A percentile compares a stretch with the other conserved stretches of the same genome.
phyloP scores from a whole-genome alignment of 2,113 vertebrate genomes.

The Odontophorus gujanensis region DNA sequence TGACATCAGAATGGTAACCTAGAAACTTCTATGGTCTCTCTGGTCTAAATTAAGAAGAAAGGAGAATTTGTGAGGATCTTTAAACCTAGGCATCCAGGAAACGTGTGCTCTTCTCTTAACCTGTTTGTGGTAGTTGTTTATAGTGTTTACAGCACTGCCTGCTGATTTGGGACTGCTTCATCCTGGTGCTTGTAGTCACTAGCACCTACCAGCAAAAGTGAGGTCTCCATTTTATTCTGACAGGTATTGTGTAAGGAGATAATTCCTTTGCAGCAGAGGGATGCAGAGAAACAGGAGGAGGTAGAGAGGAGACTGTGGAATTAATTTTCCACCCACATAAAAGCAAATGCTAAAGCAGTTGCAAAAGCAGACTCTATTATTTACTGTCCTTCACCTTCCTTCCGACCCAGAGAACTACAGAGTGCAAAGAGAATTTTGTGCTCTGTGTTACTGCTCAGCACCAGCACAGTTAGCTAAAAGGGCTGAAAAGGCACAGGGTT shows the following conservation, averaged over 20 bases:
- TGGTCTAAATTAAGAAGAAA: background rate
- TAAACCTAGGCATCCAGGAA: background rate
- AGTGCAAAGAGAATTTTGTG: background rate
- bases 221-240: background rate
- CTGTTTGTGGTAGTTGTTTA: background rate
- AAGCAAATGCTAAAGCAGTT: background rate
- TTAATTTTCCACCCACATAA: background rate
- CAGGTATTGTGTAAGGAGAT: background rate
- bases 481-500: background rate
- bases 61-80: background rate
- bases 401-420: background rate
- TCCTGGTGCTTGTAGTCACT: background rate
- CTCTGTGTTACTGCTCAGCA: background rate
- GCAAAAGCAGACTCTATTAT: background rate
- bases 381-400: background rate
- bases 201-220: background rate
- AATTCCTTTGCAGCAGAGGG: background rate
- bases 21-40: background rate
- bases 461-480: accelerated
- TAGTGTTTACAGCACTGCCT: background rate
- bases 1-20: background rate
- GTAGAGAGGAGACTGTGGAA: background rate
- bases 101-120: background rate
- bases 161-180: background rate
- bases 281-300: background rate